Evolutionary conservation across 2,797 vertebrate species (phyloP).

Genomic region (Fundulus diaphanus): DNA sequence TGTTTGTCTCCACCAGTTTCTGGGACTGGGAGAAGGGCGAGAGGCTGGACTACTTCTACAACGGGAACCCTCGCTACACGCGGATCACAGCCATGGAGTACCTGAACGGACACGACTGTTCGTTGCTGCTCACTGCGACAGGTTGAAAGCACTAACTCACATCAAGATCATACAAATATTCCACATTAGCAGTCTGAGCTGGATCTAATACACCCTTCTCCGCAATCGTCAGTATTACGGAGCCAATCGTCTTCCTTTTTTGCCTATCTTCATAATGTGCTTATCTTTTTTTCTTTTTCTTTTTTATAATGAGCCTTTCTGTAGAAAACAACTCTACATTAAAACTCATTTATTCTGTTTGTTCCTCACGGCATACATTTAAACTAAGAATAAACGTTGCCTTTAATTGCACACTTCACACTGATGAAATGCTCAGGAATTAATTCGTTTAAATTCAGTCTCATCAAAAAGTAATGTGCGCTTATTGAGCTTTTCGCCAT

Average conservation of each 20-base stretch:
- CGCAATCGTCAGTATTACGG: slow-evolving; percentile 49
- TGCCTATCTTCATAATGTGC: slow-evolving; percentile 44
- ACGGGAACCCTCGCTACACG: slow-evolving; percentile 96
- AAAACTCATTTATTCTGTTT: slow-evolving; percentile 44
- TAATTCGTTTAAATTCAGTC: slow-evolving; percentile 49
- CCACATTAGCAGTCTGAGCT: slow-evolving; percentile 40
- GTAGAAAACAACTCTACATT: slow-evolving; percentile 15
- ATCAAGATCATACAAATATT: slow-evolving; percentile 6
- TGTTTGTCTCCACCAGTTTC: slow-evolving; percentile 78
- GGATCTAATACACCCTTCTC: slow-evolving; percentile 12
- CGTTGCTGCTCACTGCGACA: slow-evolving; percentile 93
- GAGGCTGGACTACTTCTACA: slow-evolving; percentile 97
- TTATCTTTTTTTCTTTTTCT: too few relatives aligned
- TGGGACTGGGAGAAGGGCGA: slow-evolving; percentile 99
- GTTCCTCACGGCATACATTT: slow-evolving; percentile 8
- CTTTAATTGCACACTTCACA: slow-evolving; percentile 25
- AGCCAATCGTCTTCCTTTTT: slow-evolving; percentile 47
- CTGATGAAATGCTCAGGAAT: slow-evolving; percentile 32
- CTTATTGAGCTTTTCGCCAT: slow-evolving; percentile 42
- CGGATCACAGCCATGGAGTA: slow-evolving; percentile 98
- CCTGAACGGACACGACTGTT: slow-evolving; percentile 95
- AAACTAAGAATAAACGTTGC: slow-evolving; percentile 16
- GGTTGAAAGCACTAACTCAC: slow-evolving; percentile 71
- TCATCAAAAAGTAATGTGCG: slow-evolving; percentile 58
- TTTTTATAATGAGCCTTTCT: too few relatives aligned